A percentile compares a stretch with the other conserved stretches of the same genome.
Conservation (phyloP, 1,140 invertebrate genomes). For the Apis cerana region DNA sequence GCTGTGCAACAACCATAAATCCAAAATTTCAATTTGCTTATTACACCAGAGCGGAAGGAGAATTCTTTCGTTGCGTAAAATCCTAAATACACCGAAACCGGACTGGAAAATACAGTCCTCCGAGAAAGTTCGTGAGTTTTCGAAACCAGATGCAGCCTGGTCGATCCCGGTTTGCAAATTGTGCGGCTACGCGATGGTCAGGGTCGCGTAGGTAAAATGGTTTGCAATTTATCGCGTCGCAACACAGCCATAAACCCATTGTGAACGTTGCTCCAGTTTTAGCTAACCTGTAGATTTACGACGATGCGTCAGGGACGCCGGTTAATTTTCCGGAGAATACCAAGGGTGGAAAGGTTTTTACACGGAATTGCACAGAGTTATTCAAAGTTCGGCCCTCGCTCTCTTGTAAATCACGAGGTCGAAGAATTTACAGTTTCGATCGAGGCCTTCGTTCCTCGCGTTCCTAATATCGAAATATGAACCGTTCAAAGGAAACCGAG, state of each 20-base stretch:
- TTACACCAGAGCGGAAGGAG: no score
- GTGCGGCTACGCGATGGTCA: conserved; percentile 23
- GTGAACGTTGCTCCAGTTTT: conserved; percentile 66
- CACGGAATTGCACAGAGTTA: conserved; percentile 48
- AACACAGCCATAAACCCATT: conserved; percentile 56
- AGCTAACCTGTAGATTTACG: conserved; percentile 63
- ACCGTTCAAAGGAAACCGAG: background rate
- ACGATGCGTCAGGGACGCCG: conserved; percentile 6
- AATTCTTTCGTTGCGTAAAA: no score
- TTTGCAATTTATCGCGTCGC: conserved; percentile 3
- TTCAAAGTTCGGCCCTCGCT: background rate
- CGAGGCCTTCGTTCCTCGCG: background rate
- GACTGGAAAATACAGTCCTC: no score
- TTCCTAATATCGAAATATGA: background rate
- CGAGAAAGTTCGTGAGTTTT: background rate
- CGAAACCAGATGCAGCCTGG: background rate
- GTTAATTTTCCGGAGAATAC: background rate
- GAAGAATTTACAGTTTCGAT: conserved; percentile 65
- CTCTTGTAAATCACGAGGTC: conserved; percentile 47
- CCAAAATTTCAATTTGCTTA: no score
- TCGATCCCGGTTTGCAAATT: conserved; percentile 15
- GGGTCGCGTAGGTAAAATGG: conserved; percentile 5
- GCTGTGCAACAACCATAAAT: no score
- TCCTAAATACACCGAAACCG: background rate
- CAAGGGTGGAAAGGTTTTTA: conserved; percentile 22